Conservation (phyloP, 2,888 invertebrate species). For the Eumerus sabulonum region DNA sequence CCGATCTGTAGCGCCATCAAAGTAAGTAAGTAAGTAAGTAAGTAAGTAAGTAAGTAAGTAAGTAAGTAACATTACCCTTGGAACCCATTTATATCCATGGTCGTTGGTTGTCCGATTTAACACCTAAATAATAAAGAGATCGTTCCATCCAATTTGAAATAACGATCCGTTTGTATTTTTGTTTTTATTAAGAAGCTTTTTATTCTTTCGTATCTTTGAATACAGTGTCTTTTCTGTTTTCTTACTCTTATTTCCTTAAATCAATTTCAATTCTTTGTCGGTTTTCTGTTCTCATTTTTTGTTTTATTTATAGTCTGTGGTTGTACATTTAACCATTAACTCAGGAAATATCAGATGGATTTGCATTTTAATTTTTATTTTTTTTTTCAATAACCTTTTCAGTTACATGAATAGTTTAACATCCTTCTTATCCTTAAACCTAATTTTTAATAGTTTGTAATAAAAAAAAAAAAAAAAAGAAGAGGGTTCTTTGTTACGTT, state of each 20-base stretch:
- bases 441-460: neutral
- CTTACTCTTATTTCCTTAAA: constrained; percentile 41
- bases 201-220: constrained; percentile 58
- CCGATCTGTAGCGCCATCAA: too few species aligned
- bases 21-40: too few species aligned
- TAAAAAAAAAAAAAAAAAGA: too few species aligned
- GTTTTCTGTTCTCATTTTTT: constrained; percentile 22
- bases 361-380: constrained; percentile 25
- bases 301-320: constrained; percentile 55
- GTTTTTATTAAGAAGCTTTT: constrained; percentile 65
- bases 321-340: constrained; percentile 58
- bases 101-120: too few species aligned
- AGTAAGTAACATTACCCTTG: too few species aligned
- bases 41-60: too few species aligned
- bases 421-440: neutral
- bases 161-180: neutral
- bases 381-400: constrained; percentile 29
- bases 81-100: too few species aligned
- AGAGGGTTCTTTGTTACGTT: too few species aligned
- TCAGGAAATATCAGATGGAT: constrained; percentile 59
- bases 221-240: constrained; percentile 42
- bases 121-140: too few species aligned
- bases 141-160: too few species aligned
- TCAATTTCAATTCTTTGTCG: constrained; percentile 43
- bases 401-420: constrained; percentile 33